These are phyloP conservation scores for Phyllopteryx taeniolatus DNA, from an alignment of 2,113 vertebrate genomes.

Conservation along the genomic window DNA sequence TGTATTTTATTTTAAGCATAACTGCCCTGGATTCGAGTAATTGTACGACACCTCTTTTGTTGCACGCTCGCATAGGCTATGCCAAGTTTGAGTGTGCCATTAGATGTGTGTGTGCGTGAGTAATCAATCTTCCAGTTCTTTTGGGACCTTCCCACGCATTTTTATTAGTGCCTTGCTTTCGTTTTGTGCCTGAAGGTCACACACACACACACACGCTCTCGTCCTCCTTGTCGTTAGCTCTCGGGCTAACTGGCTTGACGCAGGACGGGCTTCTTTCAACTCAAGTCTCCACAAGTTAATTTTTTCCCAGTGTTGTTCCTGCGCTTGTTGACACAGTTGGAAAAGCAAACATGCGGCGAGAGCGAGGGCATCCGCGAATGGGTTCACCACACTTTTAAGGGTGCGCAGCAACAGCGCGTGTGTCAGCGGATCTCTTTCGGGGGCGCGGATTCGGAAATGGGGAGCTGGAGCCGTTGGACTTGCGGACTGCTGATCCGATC, in stretches of 20 bases:
- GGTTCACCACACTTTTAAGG: not conserved
- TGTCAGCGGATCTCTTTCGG: not conserved
- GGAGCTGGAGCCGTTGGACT: conserved; percentile 46
- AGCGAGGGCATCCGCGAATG: not conserved
- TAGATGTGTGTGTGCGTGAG: not conserved
- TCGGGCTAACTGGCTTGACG: not conserved
- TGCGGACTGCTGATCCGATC: conserved; percentile 40
- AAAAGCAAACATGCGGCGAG: conserved; percentile 51
- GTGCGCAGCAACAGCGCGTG: not conserved
- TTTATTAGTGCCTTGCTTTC: conserved; percentile 37
- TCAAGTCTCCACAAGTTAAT: conserved; percentile 38
- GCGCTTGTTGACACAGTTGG: conserved; percentile 69
- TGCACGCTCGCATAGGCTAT: too few species aligned
- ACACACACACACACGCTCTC: not conserved
- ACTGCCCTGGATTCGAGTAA: too few species aligned
- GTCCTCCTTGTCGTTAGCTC: not conserved
- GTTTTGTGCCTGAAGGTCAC: not conserved
- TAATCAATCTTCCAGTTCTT: not conserved
- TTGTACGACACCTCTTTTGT: too few species aligned
- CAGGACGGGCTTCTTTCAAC: conserved; percentile 3
- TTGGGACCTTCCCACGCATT: conserved; percentile 15
- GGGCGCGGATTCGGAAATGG: conserved; percentile 25
- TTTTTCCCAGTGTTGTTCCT: conserved; percentile 49
- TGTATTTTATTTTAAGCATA: too few species aligned
- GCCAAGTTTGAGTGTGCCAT: not conserved